A percentile compares a stretch with the other conserved stretches of the same genome.
phyloP scores from a whole-genome alignment of 2,113 vertebrate genomes.

The Hemiscyllium ocellatum region DNA sequence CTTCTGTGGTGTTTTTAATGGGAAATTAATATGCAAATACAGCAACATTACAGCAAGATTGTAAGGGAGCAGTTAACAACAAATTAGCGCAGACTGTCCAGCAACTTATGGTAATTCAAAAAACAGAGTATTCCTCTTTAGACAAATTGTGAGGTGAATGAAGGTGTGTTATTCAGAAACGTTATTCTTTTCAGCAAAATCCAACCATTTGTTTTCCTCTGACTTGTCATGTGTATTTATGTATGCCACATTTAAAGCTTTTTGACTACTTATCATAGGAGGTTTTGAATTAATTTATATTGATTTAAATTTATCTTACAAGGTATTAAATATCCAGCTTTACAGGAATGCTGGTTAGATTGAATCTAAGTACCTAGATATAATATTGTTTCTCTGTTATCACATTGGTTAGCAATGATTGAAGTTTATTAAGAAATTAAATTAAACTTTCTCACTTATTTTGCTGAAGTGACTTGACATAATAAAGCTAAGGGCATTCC shows the following conservation, averaged over 20 bases:
- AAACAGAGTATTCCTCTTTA: background rate
- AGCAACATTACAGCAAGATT: background rate
- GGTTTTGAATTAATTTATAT: background rate
- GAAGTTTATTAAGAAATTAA: background rate
- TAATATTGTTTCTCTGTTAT: background rate
- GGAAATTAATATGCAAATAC: slow-evolving; percentile 3
- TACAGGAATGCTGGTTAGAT: background rate
- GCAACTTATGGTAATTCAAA: background rate
- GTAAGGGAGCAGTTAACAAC: background rate
- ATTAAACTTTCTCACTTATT: background rate
- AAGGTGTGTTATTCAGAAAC: background rate
- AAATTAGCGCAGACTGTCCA: background rate
- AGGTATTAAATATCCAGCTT: background rate
- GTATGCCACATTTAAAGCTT: background rate
- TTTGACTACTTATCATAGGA: background rate
- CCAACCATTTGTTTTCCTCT: background rate
- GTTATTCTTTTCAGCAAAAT: background rate
- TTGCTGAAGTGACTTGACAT: background rate
- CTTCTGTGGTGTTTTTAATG: background rate
- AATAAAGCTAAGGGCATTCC: too few species aligned
- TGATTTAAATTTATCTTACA: background rate
- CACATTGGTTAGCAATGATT: background rate
- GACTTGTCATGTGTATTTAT: background rate
- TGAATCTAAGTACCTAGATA: background rate
- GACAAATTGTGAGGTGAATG: background rate